Evolutionary conservation across 2,888 invertebrate genomes (phyloP), one percentile per base, ranked within the genome.

Genomic region (Capitulum mitella): DNA sequence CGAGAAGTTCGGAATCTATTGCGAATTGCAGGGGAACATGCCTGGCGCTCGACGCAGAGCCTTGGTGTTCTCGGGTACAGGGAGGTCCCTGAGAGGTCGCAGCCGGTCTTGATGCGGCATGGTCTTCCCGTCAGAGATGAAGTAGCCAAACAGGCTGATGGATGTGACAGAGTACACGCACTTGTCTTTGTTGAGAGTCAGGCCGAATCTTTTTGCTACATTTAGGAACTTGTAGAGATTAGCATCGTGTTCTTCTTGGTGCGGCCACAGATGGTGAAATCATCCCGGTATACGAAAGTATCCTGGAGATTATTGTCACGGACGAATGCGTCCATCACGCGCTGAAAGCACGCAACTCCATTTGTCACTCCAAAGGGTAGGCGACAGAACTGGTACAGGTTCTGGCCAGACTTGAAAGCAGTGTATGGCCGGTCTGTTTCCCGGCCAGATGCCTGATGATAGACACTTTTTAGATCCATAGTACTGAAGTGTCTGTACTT

Each of bases 341-440:
- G 16, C 26, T 79, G 79, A 29, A 77, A 79, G 37, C 77, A 77
- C 5, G 79, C 75, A 19, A 76, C 77, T 22, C 78, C 75, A 22
- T 78, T 78, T 3, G 78, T 78, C 19, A 78, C 70, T 16, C 70
- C 40, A 40, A 78, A 78, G 14, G 43, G 40, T 0, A 78, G 29
- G 8, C 78, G n/a, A 16, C 46, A 12, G 40, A 78, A 74, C 48
- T 78, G 76, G 26, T 51, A 51, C 48, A 77, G 77, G 12, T 48
- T 29, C 32, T 48, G n/a, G 16, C 51, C 43, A 22, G 78, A 58
- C 29, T 78, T 46, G 48, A 78, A 78, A 19, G 78, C 46, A 16
- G 77, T 77, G 77, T 14, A 51, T n/a, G 14, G 26, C 54, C 54
- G 77, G 58, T 77, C 77, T 26, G 34, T 40, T 19, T 79, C 54